phyloP scores from a whole-genome alignment of 2,113 vertebrate genomes.

The Diphyllodes magnificus region DNA sequence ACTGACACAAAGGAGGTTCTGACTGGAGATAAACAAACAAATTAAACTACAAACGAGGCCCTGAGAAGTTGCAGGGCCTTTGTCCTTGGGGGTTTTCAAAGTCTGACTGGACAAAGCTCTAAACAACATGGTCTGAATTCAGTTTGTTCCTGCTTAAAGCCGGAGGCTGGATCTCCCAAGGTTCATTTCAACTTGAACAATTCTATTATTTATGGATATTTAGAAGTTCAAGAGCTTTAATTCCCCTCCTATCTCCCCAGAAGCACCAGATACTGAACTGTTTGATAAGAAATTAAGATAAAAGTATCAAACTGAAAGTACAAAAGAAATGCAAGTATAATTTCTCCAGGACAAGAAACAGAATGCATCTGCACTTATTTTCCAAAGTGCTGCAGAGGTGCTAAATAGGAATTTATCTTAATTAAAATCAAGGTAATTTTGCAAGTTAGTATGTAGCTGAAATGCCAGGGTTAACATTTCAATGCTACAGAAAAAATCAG shows the following conservation, averaged over 20 bases:
- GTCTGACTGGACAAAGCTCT: background rate
- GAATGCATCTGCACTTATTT: background rate
- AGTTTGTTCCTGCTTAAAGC: background rate
- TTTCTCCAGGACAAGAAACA: background rate
- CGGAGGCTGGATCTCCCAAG: background rate
- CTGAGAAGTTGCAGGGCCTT: background rate
- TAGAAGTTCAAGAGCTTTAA: slow-evolving; percentile 15
- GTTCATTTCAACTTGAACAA: background rate
- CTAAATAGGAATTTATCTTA: slow-evolving; percentile 34
- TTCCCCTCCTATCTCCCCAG: background rate
- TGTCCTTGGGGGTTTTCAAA: background rate
- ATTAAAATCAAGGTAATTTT: slow-evolving; percentile 56
- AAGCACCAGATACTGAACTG: background rate
- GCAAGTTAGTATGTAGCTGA: background rate
- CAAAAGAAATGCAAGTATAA: slow-evolving; percentile 24
- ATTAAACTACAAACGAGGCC: background rate
- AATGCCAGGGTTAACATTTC: slow-evolving; percentile 15
- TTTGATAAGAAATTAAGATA: slow-evolving; percentile 29
- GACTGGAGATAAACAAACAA: background rate
- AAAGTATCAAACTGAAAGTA: background rate
- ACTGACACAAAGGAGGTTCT: background rate
- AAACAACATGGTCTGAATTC: background rate
- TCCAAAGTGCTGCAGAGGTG: background rate
- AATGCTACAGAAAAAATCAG: background rate
- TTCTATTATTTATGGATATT: slow-evolving; percentile 14